A percentile compares a stretch with the other conserved stretches of the same genome.
Evolutionary conservation across 2,888 invertebrate genomes (phyloP).

Genomic region (Diachrysia chrysitis): DNA sequence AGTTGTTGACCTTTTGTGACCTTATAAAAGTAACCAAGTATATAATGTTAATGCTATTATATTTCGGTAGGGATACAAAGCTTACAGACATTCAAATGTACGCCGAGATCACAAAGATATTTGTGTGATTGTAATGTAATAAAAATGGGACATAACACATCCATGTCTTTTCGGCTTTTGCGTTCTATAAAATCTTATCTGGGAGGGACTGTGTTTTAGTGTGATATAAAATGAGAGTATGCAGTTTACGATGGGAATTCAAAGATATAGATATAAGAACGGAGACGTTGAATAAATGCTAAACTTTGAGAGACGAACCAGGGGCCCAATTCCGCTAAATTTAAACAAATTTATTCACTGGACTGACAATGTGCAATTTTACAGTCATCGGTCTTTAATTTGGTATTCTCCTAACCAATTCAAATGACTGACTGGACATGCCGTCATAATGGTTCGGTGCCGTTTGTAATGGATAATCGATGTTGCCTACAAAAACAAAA

Average conservation of each 20-base stretch:
- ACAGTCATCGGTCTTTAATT: no score
- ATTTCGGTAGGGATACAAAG: not conserved
- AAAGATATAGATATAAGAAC: slow-evolving; percentile 34
- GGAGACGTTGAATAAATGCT: slow-evolving; percentile 45
- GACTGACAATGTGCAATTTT: no score
- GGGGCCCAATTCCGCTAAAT: no score
- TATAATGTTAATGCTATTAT: not conserved
- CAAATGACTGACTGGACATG: no score
- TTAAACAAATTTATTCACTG: no score
- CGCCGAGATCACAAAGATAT: not conserved
- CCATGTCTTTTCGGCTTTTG: slow-evolving; percentile 45
- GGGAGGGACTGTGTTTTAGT: slow-evolving; percentile 57
- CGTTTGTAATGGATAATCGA: no score
- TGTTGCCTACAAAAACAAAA: no score
- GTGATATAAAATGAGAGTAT: slow-evolving; percentile 59
- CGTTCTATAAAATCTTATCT: slow-evolving; percentile 57
- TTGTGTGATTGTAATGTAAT: slow-evolving; percentile 42
- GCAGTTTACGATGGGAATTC: slow-evolving; percentile 59
- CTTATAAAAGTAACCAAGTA: not conserved
- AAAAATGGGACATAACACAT: slow-evolving; percentile 42
- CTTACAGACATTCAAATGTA: not conserved
- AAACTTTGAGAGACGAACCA: slow-evolving; percentile 36
- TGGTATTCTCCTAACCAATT: no score
- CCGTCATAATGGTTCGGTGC: no score
- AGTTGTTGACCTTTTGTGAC: not conserved